Base-by-base conservation (phyloP, 1,140 invertebrate genomes). In the Apis laboriosa region DNA sequence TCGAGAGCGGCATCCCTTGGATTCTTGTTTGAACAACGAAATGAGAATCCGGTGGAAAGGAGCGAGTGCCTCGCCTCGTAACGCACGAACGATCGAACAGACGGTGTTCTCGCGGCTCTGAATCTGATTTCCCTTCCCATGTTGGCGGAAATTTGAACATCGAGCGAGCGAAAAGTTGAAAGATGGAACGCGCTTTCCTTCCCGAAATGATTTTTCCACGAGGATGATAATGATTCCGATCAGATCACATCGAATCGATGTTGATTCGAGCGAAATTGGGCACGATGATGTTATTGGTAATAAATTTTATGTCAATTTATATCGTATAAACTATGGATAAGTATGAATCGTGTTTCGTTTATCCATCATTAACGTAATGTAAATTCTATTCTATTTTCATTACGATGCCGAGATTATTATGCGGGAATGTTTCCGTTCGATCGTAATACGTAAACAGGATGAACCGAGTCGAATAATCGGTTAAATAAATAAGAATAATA, bases 11-110 rank as follows among this genome's bases (percentile, higher is more conserved):
- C 55, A 19, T 61, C 55, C 11, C 19, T 19, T 49, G 34, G 17
- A 24, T 58, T n/a, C 53, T 24, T 78, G 53, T 68, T 78, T 75
- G 58, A 51, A 75, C 58, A 75, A 75, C 58, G 58, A 75, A 61
- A 75, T 75, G 58, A 74, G 58, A 75, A 55, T 72, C 24, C 53
- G 53, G 70, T 9, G 21, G 21, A 51, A 28, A 24, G 15, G 17
- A 28, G 24, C 15, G 70, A 58, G 71, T 43, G 53, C 53, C n/a
- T 34, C 71, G 55, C 19, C 24, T 19, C n/a, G 28, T 73, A 73
- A 58, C 19, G n/a, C 55, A 34, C 34, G 2, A 8, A 49, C 2
- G 66, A 68, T 68, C 21, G 66, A 43, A n/a, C 51, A 43, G 19
- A 56, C 15, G 71, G n/a, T 9, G 2, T 17, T 53, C n/a, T 24